Percentiles rank a stretch among this genome's conserved stretches.
These are phyloP conservation scores for Dryomyza anilis DNA, from an alignment of 2,888 invertebrate genomes.

Conservation along the genomic window DNA sequence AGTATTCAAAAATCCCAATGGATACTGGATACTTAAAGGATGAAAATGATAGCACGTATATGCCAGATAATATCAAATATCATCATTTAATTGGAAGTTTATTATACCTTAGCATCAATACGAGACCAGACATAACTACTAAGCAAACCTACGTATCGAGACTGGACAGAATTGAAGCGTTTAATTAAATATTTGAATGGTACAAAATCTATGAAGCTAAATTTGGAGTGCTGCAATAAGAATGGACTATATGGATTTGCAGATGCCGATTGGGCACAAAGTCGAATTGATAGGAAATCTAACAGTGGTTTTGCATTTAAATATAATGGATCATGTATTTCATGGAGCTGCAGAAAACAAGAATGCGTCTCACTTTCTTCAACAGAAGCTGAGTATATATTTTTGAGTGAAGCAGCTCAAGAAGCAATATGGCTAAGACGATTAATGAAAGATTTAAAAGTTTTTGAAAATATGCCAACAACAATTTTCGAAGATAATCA, in stretches of 20 bases:
- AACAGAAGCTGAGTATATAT: background rate
- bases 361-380: background rate
- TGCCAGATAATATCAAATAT: background rate
- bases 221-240: too few species aligned
- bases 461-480: background rate
- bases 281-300: too few species aligned
- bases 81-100: background rate
- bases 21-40: background rate
- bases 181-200: too few species aligned
- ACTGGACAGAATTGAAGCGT: background rate
- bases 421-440: background rate
- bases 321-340: background rate
- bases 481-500: slow-evolving; percentile 14
- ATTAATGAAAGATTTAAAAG: background rate
- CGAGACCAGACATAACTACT: background rate
- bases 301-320: too few species aligned
- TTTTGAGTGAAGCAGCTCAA: background rate
- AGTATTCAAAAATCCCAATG: background rate
- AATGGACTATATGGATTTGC: too few species aligned
- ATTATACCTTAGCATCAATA: background rate
- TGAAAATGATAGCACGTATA: too few species aligned
- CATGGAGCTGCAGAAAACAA: too few species aligned
- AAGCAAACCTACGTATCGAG: background rate
- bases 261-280: too few species aligned
- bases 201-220: too few species aligned